Conservation (phyloP, 2,888 invertebrate genomes). For the Hyalella azteca region DNA sequence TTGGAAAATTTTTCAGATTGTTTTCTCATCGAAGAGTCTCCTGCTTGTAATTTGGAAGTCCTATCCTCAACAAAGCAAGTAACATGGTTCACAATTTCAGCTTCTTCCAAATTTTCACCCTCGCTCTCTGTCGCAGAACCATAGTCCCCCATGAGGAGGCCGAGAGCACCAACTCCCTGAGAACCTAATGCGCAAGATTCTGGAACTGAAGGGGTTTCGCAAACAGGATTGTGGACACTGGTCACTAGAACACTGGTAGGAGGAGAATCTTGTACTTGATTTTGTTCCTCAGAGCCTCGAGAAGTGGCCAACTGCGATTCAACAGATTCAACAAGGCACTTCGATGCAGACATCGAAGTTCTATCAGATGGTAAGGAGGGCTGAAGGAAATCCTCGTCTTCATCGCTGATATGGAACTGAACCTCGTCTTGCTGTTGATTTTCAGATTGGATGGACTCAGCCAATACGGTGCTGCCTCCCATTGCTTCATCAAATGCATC, state of each 20-base stretch:
- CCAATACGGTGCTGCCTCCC: background rate
- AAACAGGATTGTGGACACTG: background rate
- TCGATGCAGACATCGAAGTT: background rate
- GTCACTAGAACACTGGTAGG: background rate
- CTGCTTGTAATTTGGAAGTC: background rate
- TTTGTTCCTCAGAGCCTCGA: too few species aligned
- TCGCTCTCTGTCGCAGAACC: background rate
- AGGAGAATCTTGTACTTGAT: too few species aligned
- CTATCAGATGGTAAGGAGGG: background rate
- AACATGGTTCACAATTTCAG: background rate
- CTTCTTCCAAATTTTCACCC: background rate
- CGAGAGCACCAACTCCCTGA: background rate
- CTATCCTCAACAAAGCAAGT: too few species aligned
- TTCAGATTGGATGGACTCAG: too few species aligned
- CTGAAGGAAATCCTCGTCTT: background rate
- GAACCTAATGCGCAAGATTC: background rate
- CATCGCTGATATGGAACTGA: constrained; percentile 1
- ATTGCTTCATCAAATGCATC: constrained; percentile 20
- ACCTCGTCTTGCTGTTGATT: too few species aligned
- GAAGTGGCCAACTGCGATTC: background rate
- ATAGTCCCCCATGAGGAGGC: background rate
- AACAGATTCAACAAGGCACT: background rate
- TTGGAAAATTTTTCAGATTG: too few species aligned
- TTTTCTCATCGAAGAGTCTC: too few species aligned
- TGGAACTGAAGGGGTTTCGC: background rate